Percentiles rank a stretch among this genome's conserved stretches.
Conservation (phyloP, 1,140 invertebrate species). For the Subanguina moxae region DNA sequence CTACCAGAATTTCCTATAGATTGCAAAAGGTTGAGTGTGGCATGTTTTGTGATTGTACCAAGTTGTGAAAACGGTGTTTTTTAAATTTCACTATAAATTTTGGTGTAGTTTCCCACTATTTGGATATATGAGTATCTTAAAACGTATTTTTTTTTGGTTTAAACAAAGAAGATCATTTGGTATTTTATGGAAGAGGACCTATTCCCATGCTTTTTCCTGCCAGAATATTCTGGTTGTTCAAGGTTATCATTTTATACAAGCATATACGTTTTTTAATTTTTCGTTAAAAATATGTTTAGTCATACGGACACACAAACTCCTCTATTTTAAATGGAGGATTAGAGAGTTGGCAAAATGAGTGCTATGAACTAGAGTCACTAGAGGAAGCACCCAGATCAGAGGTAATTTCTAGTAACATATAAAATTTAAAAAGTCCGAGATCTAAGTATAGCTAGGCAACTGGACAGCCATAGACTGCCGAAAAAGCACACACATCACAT, state of each 20-base stretch:
- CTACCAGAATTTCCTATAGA: too few relatives aligned
- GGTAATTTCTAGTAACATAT: not conserved
- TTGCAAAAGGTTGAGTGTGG: too few relatives aligned
- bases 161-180: constrained; percentile 46
- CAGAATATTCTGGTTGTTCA: constrained; percentile 44
- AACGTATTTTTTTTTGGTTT: too few relatives aligned
- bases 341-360: constrained; percentile 17
- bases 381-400: constrained; percentile 19
- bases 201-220: constrained; percentile 51
- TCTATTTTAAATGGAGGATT: constrained; percentile 24
- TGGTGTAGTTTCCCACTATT: too few relatives aligned
- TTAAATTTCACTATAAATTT: too few relatives aligned
- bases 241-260: constrained; percentile 24
- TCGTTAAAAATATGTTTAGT: too few relatives aligned
- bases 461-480: constrained; percentile 31
- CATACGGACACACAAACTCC: constrained; percentile 20
- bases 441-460: constrained; percentile 31
- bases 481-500: constrained; percentile 31
- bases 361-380: constrained; percentile 24
- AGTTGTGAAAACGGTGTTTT: too few relatives aligned
- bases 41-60: too few relatives aligned
- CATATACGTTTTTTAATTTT: too few relatives aligned
- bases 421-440: not conserved
- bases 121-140: too few relatives aligned
- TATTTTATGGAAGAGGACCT: constrained; percentile 50